These are phyloP conservation scores for Xestia rhomboidea DNA, from an alignment of 2,888 invertebrate genomes.

Conservation along the genomic window DNA sequence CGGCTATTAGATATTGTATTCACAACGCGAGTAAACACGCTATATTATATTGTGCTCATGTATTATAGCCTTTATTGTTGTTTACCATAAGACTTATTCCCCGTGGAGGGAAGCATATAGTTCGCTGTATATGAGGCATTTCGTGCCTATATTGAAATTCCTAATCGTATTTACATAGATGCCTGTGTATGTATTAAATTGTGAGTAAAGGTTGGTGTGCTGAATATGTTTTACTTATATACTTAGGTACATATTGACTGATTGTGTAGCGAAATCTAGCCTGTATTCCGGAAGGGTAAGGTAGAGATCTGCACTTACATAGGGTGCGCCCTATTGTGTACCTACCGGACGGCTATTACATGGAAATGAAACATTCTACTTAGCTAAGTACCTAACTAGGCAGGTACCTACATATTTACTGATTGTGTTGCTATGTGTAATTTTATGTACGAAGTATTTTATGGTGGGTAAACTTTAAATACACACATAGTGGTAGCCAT, in stretches of 20 bases:
- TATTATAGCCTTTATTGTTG: constrained; percentile 25
- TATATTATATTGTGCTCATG: constrained; percentile 41
- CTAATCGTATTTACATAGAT: constrained; percentile 49
- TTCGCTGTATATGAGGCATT: constrained; percentile 66
- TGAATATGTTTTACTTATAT: background rate
- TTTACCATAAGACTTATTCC: background rate
- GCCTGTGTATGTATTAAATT: constrained; percentile 27
- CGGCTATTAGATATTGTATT: constrained; percentile 61
- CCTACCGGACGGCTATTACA: background rate
- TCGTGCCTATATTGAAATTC: constrained; percentile 75
- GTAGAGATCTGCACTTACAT: background rate
- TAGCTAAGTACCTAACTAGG: background rate
- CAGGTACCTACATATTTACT: background rate
- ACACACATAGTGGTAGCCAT: background rate
- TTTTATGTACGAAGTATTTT: background rate
- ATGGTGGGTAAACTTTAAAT: background rate
- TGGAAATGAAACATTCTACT: background rate
- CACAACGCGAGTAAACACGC: constrained; percentile 58
- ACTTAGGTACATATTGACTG: background rate
- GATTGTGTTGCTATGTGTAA: background rate
- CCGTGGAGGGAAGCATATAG: constrained; percentile 37
- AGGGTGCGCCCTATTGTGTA: background rate
- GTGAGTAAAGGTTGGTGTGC: constrained; percentile 20
- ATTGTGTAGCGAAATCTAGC: background rate
- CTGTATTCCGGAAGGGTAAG: background rate